A percentile compares a stretch with the other conserved stretches of the same genome.
These are phyloP conservation scores for Platygyra sinensis DNA, from an alignment of 64 coral and sea anemone species.

Conservation along the genomic window DNA sequence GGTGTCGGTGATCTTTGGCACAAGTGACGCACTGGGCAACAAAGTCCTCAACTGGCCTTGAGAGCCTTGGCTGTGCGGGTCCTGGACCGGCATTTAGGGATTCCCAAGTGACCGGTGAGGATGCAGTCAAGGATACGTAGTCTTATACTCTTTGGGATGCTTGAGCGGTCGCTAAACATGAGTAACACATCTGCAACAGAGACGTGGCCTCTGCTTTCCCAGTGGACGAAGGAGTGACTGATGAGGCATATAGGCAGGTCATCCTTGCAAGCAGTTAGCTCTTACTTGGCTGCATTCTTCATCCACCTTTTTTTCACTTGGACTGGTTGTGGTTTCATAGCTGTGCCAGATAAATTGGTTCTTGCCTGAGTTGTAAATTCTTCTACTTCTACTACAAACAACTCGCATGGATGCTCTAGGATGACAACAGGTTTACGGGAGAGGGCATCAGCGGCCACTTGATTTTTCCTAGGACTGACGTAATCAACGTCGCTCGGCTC, in stretches of 20 bases:
- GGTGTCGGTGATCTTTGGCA: constrained; percentile 45
- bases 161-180: too few species aligned
- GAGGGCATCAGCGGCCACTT: too few species aligned
- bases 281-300: constrained; percentile 54
- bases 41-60: constrained; percentile 2
- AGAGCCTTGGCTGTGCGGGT: too few species aligned
- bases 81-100: constrained; percentile 44
- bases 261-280: constrained; percentile 51
- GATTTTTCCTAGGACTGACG: too few species aligned
- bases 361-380: constrained; percentile 36
- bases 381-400: constrained; percentile 47
- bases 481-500: too few species aligned
- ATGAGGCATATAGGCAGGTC: constrained; percentile 47
- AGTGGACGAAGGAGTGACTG: constrained; percentile 34
- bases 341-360: background rate
- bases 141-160: too few species aligned
- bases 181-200: too few species aligned
- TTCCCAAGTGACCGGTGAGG: constrained; percentile 45
- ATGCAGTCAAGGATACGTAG: constrained; percentile 41
- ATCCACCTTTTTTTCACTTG: constrained; percentile 39
- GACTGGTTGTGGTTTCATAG: constrained; percentile 53
- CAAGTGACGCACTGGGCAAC: constrained; percentile 65
- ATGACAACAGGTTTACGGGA: too few species aligned
- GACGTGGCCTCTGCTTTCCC: constrained; percentile 49
- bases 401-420: too few species aligned